These are phyloP conservation scores for Caenorhabditis drosophilae DNA, from an alignment of 2,888 invertebrate species.

Conservation along the genomic window DNA sequence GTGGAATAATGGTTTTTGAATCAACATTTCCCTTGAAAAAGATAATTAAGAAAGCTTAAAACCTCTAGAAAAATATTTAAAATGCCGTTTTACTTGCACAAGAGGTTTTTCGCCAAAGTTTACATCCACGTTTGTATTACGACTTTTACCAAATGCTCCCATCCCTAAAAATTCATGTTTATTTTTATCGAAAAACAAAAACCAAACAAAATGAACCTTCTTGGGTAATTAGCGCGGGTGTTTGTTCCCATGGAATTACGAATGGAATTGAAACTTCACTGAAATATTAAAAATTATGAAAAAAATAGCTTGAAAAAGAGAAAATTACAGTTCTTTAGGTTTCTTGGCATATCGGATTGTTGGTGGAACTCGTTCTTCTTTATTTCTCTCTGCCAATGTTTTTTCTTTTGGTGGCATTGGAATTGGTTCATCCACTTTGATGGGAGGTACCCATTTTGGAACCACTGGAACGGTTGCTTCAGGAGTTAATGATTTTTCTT, in stretches of 20 bases:
- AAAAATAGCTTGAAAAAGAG: not conserved
- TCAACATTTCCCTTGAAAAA: conserved; percentile 55
- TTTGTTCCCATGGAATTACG: conserved; percentile 59
- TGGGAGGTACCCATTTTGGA: conserved; percentile 58
- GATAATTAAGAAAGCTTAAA: not conserved
- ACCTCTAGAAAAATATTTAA: not conserved
- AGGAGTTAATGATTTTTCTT: conserved; percentile 23
- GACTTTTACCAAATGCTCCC: conserved; percentile 60
- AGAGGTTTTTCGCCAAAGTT: conserved; percentile 45
- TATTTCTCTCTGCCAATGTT: conserved; percentile 53
- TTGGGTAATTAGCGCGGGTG: conserved; percentile 46
- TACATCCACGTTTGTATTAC: conserved; percentile 45
- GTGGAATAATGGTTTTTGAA: conserved; percentile 60
- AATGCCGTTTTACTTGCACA: conserved; percentile 19
- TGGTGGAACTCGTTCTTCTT: conserved; percentile 58
- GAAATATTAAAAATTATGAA: conserved; percentile 11
- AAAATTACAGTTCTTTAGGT: conserved; percentile 51
- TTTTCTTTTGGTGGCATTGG: conserved; percentile 61
- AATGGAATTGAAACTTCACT: conserved; percentile 59
- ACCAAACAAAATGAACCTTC: conserved; percentile 20
- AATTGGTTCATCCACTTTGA: conserved; percentile 46
- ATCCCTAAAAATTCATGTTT: conserved; percentile 45
- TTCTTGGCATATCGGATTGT: conserved; percentile 59
- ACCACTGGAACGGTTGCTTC: conserved; percentile 32
- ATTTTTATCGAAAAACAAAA: not conserved